A percentile compares a stretch with the other conserved stretches of the same genome.
Evolutionary conservation across 2,797 vertebrate species (phyloP).

Genomic region (Aeoliscus strigatus): DNA sequence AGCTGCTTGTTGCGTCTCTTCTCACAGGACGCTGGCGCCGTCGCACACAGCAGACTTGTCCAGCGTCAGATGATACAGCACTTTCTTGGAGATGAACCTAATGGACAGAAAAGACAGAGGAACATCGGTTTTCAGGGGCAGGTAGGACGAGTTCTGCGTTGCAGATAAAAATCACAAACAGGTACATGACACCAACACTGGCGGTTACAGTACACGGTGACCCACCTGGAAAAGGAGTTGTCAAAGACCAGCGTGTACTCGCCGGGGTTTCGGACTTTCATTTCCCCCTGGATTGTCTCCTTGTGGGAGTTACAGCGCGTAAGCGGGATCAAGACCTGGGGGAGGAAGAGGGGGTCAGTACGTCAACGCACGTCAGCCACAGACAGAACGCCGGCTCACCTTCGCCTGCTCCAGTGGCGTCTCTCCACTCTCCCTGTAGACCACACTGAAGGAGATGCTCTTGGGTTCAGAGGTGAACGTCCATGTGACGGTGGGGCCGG

Average conservation of each 20-base stretch:
- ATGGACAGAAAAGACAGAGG: constrained; percentile 7
- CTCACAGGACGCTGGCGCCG: constrained; percentile 79
- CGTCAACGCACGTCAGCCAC: too few species aligned
- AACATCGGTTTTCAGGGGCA: neutral
- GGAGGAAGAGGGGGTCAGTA: too few species aligned
- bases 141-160: too few species aligned
- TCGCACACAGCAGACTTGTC: constrained; percentile 84
- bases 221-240: constrained; percentile 96
- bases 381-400: too few species aligned
- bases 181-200: too few species aligned
- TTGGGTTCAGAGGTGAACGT: constrained; percentile 93
- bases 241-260: constrained; percentile 92
- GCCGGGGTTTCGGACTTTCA: constrained; percentile 85
- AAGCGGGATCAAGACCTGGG: constrained; percentile 92
- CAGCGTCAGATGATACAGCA: constrained; percentile 85
- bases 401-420: constrained; percentile 84
- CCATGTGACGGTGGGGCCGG: constrained; percentile 86
- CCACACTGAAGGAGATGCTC: constrained; percentile 91
- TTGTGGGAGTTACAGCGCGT: constrained; percentile 93
- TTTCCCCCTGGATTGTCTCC: constrained; percentile 87
- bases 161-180: too few species aligned
- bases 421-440: constrained; percentile 80
- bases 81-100: constrained; percentile 96
- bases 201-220: neutral
- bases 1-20: constrained; percentile 3